Evolutionary conservation across 2,113 vertebrate genomes (phyloP), one percentile per base, ranked within the genome.

Genomic region (Salvelinus sp.): DNA sequence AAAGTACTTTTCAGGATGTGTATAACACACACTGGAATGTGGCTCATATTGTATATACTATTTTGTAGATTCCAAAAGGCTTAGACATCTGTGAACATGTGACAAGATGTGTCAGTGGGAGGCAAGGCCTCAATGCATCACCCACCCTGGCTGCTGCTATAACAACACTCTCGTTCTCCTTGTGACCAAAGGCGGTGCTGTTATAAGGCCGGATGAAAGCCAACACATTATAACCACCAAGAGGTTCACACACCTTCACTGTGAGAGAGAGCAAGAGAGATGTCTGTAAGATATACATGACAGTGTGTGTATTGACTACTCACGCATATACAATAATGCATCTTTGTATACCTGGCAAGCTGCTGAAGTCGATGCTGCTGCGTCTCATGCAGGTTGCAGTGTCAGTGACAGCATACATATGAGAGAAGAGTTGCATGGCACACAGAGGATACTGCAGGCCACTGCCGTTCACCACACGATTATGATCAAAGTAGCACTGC

Each of bases 371-470:
- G 88, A 89, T 91, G 83, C 91, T 89, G 7, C 93, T 96, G 69
- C 97, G 94, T 0, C 97, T 90, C 96, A 99, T 98, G 91, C 97
- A 99, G 80, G 95, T 97, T 50, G 92, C 94, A 0, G 96, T 97
- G 93, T 95, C 93, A 38, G 94, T 93, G 73, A 96, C 97, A 0
- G 97, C 97, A 0, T 95, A 95, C 97, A 98, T 98, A 92, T 96
- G 97, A 0, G 97, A 94, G 77, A 85, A 95, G 0, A 99, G 94
- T 94, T 99, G 95, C 96, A 99, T 96, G 63, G 97, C 96, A 0
- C 97, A 99, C 1, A 99, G 93, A 0, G 97, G 97, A 80, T 96
- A 96, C 71, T 72, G 22, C 0, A 96, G 96, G 0, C 4, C 75
- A 0, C 92, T 90, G 48, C 93, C 94, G 0, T 93, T 95, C 18